Evolutionary conservation across 2,888 invertebrate species (phyloP), one percentile per base, ranked within the genome.

Genomic region (Athripsodes cinereus): DNA sequence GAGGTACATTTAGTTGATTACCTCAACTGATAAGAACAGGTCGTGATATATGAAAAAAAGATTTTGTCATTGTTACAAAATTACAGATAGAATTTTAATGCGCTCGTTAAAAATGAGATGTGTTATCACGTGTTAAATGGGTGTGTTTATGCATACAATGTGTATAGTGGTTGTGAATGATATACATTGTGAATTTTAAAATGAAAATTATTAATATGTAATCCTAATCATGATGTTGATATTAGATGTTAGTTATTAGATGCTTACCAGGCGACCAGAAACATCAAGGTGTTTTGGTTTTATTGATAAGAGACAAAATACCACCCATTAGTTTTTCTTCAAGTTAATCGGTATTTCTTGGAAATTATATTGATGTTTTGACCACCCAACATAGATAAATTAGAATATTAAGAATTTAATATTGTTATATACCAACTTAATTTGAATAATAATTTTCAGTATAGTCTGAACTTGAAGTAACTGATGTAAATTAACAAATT

Each of bases 21-120:
- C 22, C 11, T 13, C 6, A 8, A n/a, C 50, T 50, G 50, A 50
- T 50, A 50, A 22, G 50, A 13, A 22, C 50, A 19, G n/a, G 50
- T 50, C 50, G 50, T 50, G 50, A 50, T 50, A 11, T 2, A 5
- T 20, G 22, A 50, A n/a, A 50, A 50, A 50, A 26, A 8, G 6
- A 22, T 26, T 26, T 50, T 50, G 50, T 50, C 50, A 50, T 61
- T 52, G 57, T 59, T 53, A 57, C 53, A 59, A 53, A 58, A 53
- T 57, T 49, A 13, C 59, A 59, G 53, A 56, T 61, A 47, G 61
- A 53, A 61, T 61, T 56, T 59, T 61, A 59, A 61, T 61, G 61
- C 48, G 53, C 26, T 56, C 52, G 48, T 57, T 53, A 52, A 21
- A 34, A 49, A 49, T 52, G 49, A 57, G 52, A 52, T 47, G 44